Evolutionary conservation across 2,888 invertebrate species (phyloP).

Genomic region (Germaria angustata): DNA sequence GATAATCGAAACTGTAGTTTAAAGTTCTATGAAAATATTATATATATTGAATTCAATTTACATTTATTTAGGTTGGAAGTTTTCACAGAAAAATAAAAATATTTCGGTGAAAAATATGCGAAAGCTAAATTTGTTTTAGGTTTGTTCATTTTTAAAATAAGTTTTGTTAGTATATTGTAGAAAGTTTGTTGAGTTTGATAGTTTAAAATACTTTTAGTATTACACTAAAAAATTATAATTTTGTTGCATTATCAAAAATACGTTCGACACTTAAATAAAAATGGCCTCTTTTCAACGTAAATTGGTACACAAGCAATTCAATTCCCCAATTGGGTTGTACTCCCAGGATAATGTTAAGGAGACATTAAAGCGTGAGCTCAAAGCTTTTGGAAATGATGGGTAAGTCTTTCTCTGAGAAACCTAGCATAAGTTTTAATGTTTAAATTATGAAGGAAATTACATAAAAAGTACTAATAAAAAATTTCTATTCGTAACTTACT

Average conservation of each 20-base stretch:
- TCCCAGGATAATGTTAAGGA: conserved; percentile 90
- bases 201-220: too few relatives aligned
- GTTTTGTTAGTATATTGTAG: too few relatives aligned
- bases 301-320: conserved; percentile 93
- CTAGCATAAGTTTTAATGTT: too few relatives aligned
- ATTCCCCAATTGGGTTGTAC: conserved; percentile 92
- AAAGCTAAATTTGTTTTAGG: too few relatives aligned
- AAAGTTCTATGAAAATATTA: too few relatives aligned
- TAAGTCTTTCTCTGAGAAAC: too few relatives aligned
- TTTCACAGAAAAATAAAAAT: too few relatives aligned
- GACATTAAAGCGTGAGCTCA: conserved; percentile 88
- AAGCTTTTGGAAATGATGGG: conserved; percentile 90
- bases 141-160: too few relatives aligned
- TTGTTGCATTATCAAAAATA: conserved; percentile 34
- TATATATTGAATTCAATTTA: conserved; percentile 3
- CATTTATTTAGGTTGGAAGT: not conserved
- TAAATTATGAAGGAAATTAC: too few relatives aligned
- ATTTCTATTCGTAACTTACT: not conserved
- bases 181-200: too few relatives aligned
- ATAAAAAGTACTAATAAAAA: too few relatives aligned
- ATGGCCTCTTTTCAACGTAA: conserved; percentile 86
- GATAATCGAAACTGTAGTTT: conserved; percentile 63
- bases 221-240: not conserved
- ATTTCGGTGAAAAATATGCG: too few relatives aligned
- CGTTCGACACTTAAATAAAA: conserved; percentile 73